Percentiles rank a stretch among this genome's conserved stretches.
Evolutionary conservation across 2,888 invertebrate genomes (phyloP).

Genomic region (Brachyopa scutellaris): DNA sequence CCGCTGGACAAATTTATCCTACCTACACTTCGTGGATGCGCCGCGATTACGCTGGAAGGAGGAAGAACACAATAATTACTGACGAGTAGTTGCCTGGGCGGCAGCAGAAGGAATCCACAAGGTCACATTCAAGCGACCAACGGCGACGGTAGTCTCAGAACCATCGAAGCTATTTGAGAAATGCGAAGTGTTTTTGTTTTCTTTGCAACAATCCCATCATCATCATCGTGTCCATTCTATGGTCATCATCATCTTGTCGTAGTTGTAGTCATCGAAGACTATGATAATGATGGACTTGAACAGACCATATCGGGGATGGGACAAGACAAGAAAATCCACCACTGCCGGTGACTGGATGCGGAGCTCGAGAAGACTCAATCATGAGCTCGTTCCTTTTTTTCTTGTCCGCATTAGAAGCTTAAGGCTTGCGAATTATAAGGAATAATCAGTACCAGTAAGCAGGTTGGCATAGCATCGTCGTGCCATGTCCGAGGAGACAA

Average conservation of each 20-base stretch:
- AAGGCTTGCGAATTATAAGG: slow-evolving; percentile 57
- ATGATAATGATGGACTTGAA: slow-evolving; percentile 54
- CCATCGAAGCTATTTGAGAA: slow-evolving; percentile 47
- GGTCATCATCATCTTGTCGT: slow-evolving; percentile 56
- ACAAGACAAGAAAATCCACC: slow-evolving; percentile 25
- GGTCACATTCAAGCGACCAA: slow-evolving; percentile 57
- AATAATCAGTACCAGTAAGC: slow-evolving; percentile 66
- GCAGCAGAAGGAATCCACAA: slow-evolving; percentile 62
- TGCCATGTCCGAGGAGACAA: slow-evolving; percentile 68
- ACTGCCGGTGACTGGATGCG: slow-evolving; percentile 6
- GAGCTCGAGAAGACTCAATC: slow-evolving; percentile 66
- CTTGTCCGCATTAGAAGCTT: slow-evolving; percentile 45
- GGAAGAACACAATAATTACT: slow-evolving; percentile 66
- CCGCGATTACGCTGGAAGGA: slow-evolving; percentile 27
- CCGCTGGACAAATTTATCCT: slow-evolving; percentile 51
- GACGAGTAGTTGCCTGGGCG: slow-evolving; percentile 44
- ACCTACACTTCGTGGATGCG: slow-evolving; percentile 16
- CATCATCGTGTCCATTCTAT: slow-evolving; percentile 51
- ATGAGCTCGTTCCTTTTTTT: neutral
- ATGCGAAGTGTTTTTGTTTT: slow-evolving; percentile 26
- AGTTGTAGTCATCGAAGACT: slow-evolving; percentile 9
- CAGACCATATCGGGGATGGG: slow-evolving; percentile 61
- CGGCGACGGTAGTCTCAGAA: slow-evolving; percentile 52
- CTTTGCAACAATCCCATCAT: slow-evolving; percentile 20
- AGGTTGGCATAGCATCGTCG: slow-evolving; percentile 64